Evolutionary conservation across 1,140 invertebrate genomes (phyloP), one percentile per base, ranked within the genome.

Genomic region (Heliconius nattereri): DNA sequence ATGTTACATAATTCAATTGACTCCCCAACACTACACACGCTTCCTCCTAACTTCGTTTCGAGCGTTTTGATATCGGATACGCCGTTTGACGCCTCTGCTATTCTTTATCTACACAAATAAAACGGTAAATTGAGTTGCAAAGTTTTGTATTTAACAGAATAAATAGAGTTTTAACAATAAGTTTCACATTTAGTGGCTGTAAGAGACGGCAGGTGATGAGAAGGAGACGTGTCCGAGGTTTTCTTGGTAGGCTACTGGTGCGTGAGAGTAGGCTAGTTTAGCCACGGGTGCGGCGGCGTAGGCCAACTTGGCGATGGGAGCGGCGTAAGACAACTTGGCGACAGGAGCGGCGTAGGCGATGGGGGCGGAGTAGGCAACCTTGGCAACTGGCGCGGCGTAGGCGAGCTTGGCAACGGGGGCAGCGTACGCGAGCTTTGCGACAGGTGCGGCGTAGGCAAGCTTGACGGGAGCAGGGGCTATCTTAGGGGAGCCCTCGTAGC

Each of bases 1-100:
- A 94, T 91, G 92, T 88, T 90, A 91, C 91, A 89, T 93, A 93
- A 94, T 92, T 94, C 91, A 92, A 94, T 94, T 94, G 91, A 92
- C 92, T 92, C 91, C 90, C 91, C 90, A 84, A 91, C 91, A 92
- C 90, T 92, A 91, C 91, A 87, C 91, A 91, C 90, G 89, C 90
- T 92, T 90, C 86, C 84, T 87, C 80, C 81, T 94, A 93, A 94
- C 91, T 92, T 93, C 89, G 89, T 94, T 94, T 91, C 81, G 77
- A 91, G 83, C 92, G 91, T 93, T 94, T 92, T 93, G 92, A 93
- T 94, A 94, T 94, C 91, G 90, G 92, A 93, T 94, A 91, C 91
- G 83, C 84, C 87, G 87, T 83, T 91, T 91, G 87, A 89, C 89
- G 90, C 88, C 90, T 92, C 87, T 83, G 83, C 87, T 86, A 88